These are phyloP conservation scores for Rhagonycha fulva DNA, from an alignment of 2,888 invertebrate species.

Conservation along the genomic window DNA sequence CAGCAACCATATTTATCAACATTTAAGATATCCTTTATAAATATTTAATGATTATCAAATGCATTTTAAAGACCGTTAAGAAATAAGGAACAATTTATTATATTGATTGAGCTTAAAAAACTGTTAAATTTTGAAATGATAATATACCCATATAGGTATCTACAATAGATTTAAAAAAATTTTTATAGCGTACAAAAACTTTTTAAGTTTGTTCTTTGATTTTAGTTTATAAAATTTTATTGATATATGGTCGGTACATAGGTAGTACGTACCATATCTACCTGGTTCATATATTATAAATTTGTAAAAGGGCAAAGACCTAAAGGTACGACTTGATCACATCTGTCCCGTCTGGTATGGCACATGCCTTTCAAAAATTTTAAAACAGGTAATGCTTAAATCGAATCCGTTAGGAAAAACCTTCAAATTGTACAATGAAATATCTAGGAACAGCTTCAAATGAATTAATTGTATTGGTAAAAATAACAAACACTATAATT, in stretches of 20 bases:
- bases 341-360: slow-evolving; percentile 13
- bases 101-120: not conserved
- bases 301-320: slow-evolving; percentile 14
- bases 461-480: not conserved
- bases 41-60: slow-evolving; percentile 16
- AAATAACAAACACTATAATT: not conserved
- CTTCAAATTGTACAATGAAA: not conserved
- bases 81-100: not conserved
- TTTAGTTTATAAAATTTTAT: not conserved
- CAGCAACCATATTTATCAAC: slow-evolving; percentile 11
- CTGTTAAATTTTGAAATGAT: not conserved
- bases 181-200: not conserved
- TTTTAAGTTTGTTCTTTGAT: not conserved
- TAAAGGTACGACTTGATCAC: slow-evolving; percentile 11
- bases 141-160: not conserved
- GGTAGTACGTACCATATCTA: not conserved
- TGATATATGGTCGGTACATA: not conserved
- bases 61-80: not conserved
- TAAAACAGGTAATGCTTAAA: slow-evolving; percentile 5
- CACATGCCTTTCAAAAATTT: slow-evolving; percentile 15
- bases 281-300: slow-evolving; percentile 4
- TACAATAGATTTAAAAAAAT: not conserved
- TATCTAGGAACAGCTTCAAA: not conserved
- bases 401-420: not conserved
- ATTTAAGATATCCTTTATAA: slow-evolving; percentile 21